phyloP scores from a whole-genome alignment of 2,797 vertebrate genomes.

The Gila robusta region DNA sequence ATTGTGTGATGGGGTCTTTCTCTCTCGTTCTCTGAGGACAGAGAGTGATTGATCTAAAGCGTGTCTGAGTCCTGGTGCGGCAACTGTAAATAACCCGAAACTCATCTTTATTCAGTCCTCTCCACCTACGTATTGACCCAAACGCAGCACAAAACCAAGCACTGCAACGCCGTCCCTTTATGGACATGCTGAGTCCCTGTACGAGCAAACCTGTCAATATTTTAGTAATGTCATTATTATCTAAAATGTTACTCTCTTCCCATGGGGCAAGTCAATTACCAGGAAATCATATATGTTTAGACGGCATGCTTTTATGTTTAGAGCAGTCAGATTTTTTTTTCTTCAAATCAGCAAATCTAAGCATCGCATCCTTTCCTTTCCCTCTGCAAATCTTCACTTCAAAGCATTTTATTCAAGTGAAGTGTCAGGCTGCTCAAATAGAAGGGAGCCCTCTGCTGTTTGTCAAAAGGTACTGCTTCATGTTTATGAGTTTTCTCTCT shows the following conservation, averaged over 20 bases:
- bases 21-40: constrained; percentile 41
- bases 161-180: constrained; percentile 40
- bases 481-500: not conserved
- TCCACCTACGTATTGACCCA: constrained; percentile 50
- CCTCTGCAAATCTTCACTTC: constrained; percentile 22
- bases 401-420: constrained; percentile 37
- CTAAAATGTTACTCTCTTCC: constrained; percentile 23
- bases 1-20: constrained; percentile 47
- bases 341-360: constrained; percentile 26
- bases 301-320: constrained; percentile 8
- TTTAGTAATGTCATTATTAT: constrained; percentile 37
- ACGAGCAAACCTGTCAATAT: constrained; percentile 40
- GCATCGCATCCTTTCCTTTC: constrained; percentile 24
- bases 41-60: constrained; percentile 59
- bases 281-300: constrained; percentile 17
- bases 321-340: not conserved
- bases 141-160: constrained; percentile 42
- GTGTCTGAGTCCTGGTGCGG: constrained; percentile 53
- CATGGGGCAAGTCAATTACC: constrained; percentile 28
- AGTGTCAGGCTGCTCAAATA: constrained; percentile 62
- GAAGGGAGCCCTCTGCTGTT: constrained; percentile 69
- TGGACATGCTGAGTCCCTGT: constrained; percentile 33
- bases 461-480: constrained; percentile 49
- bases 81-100: constrained; percentile 61
- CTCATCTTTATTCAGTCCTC: constrained; percentile 61